Evolutionary conservation across 2,888 invertebrate genomes (phyloP).

Genomic region (Drosophila gaucha): DNA sequence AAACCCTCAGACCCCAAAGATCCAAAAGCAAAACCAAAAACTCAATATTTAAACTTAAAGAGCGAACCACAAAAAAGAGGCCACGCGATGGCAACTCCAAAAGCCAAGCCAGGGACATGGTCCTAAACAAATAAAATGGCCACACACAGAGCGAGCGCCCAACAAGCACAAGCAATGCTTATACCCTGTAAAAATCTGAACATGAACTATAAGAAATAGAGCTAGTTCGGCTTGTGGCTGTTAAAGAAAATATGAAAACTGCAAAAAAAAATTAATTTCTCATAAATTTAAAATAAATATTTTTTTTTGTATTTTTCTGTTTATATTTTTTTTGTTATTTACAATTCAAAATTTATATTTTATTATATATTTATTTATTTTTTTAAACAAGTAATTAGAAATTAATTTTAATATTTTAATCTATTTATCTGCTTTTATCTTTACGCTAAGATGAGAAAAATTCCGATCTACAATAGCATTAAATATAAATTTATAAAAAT

Average conservation of each 20-base stretch:
- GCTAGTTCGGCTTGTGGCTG: neutral
- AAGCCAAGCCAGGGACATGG: conserved; percentile 33
- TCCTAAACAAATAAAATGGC: conserved; percentile 68
- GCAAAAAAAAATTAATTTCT: neutral
- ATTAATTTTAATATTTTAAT: neutral
- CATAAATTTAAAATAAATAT: too few species aligned
- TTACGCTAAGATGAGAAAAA: too few species aligned
- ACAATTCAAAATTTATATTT: too few species aligned
- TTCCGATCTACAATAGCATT: too few species aligned
- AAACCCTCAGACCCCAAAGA: conserved; percentile 2
- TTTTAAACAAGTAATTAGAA: too few species aligned
- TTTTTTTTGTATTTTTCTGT: too few species aligned
- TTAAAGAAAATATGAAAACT: neutral
- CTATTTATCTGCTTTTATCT: too few species aligned
- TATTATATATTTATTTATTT: too few species aligned
- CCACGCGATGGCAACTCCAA: conserved; percentile 42
- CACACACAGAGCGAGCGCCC: conserved; percentile 14
- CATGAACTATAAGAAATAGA: neutral
- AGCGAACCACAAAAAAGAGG: conserved; percentile 53
- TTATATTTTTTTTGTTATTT: too few species aligned
- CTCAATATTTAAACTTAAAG: conserved; percentile 60
- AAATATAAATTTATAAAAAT: too few species aligned
- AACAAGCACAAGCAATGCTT: conserved; percentile 10
- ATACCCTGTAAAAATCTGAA: conserved; percentile 20
- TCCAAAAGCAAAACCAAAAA: conserved; percentile 33